Evolutionary conservation across 2,113 vertebrate species (phyloP), one percentile per base, ranked within the genome.

Genomic region (Paracanthobrama guichenoti): DNA sequence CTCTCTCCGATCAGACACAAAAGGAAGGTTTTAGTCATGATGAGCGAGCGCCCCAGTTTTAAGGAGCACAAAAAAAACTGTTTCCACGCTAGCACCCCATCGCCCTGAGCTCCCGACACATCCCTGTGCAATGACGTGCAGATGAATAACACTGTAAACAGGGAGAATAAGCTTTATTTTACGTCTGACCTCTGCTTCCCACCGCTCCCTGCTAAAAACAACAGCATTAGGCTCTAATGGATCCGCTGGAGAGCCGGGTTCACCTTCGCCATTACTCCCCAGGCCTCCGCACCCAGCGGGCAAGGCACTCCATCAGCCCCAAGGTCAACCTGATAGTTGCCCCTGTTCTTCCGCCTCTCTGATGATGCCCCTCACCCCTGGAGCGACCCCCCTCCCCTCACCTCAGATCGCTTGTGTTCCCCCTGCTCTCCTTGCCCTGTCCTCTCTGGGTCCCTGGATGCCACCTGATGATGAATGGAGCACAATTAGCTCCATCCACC

Each of bases 401-500:
- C 77, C 77, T 79, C 59, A 79, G 59, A 64, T 39, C 7, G 2
- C 71, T 64, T 46, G 57, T 2, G 64, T 20, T 81, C 55, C 53
- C 55, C 88, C 85, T 84, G 44, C 88, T 93, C 91, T 93, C 92
- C 92, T 93, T 91, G 88, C 91, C 86, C 87, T 84, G 92, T 93
- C 92, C 93, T 92, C 90, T 86, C 91, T 86, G 28, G 91, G 84
- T 91, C 89, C 86, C 87, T 83, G 46, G 86, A 62, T 89, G 91
- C 89, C 90, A 88, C 86, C 75, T 82, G 83, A 88, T 94, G 94
- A 95, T 94, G 91, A 93, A 95, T 95, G 91, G 92, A 90, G 87
- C 87, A 83, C 89, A 90, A 93, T 95, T 94, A 94, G 81, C 89
- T 93, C 90, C 90, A 92, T 93, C 93, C 92, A 92, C 90, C 88